Evolutionary conservation across 2,113 vertebrate species (phyloP).

Genomic region (Octodon degus): DNA sequence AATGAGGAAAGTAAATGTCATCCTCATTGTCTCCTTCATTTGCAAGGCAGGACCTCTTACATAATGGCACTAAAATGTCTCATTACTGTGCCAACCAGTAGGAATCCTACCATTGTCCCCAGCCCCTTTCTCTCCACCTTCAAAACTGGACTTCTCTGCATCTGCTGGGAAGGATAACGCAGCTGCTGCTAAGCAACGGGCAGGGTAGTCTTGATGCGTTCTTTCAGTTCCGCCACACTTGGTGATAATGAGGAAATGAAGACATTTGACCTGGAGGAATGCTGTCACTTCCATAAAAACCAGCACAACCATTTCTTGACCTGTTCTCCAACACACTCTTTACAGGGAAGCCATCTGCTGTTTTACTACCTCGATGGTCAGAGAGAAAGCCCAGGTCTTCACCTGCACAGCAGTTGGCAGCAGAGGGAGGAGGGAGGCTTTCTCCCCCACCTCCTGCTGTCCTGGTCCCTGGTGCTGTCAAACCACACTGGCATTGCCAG

Average conservation of each 20-base stretch:
- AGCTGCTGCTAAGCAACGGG: conserved; percentile 51
- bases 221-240: not conserved
- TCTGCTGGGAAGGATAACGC: conserved; percentile 29
- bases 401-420: accelerated
- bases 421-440: not conserved
- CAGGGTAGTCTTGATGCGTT: not conserved
- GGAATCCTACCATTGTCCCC: not conserved
- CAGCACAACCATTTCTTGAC: accelerated
- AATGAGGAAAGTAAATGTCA: not conserved
- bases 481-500: not conserved
- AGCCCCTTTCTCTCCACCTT: not conserved
- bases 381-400: not conserved
- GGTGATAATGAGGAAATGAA: not conserved
- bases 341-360: not conserved
- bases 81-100: not conserved
- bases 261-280: not conserved
- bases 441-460: not conserved
- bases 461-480: accelerated
- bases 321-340: not conserved
- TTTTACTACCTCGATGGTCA: not conserved
- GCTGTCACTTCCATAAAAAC: not conserved
- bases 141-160: not conserved
- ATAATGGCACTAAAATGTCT: not conserved
- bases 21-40: conserved; percentile 1
- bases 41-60: not conserved